These are phyloP conservation scores for Semaprochilodus insignis DNA, from an alignment of 2,797 vertebrate species.

Conservation along the genomic window DNA sequence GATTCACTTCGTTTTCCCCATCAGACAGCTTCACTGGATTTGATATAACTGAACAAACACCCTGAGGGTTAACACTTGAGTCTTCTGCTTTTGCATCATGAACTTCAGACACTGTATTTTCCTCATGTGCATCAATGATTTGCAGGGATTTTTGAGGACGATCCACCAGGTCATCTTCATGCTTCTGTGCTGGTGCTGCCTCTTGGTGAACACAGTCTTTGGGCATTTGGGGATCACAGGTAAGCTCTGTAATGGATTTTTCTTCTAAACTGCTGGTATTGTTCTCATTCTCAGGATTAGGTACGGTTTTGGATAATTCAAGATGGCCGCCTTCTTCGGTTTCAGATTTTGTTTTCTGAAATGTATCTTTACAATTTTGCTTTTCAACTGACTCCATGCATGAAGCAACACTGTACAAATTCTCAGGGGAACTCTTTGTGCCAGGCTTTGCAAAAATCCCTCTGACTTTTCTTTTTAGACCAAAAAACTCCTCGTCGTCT, in stretches of 20 bases:
- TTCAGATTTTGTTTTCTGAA: constrained; percentile 6
- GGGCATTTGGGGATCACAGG: background rate
- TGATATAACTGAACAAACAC: background rate
- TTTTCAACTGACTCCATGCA: background rate
- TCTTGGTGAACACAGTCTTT: constrained; percentile 2
- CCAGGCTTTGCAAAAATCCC: constrained; percentile 24
- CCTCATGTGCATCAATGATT: background rate
- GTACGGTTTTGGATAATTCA: background rate
- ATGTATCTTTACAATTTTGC: constrained; percentile 1
- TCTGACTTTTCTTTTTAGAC: constrained; percentile 47
- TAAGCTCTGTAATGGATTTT: background rate
- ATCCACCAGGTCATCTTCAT: background rate
- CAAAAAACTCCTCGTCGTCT: constrained; percentile 45
- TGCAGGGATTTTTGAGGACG: background rate
- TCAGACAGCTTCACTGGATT: background rate
- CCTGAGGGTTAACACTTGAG: background rate
- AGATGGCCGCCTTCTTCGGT: background rate
- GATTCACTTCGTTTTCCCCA: background rate
- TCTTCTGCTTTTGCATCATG: background rate
- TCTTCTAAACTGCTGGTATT: background rate
- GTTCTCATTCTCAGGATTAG: constrained; percentile 3
- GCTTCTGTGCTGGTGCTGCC: background rate
- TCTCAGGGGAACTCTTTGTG: background rate
- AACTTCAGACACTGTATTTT: background rate
- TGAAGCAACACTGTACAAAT: constrained; percentile 1